These are phyloP conservation scores for Masnerella sp. DNA, from an alignment of 2,888 invertebrate genomes.

Conservation along the genomic window DNA sequence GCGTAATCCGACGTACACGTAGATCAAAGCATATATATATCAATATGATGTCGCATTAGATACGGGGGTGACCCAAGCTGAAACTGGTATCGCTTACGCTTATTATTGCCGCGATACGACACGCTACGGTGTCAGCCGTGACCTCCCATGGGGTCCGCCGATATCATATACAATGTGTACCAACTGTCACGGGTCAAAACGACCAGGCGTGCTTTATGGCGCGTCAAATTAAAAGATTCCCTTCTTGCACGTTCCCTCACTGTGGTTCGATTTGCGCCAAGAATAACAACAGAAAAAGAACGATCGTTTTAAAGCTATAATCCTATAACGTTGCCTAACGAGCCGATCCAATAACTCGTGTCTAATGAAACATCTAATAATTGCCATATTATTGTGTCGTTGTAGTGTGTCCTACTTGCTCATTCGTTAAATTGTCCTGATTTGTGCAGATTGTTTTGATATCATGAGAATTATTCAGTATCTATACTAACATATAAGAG, in stretches of 20 bases:
- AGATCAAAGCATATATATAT: conserved; percentile 62
- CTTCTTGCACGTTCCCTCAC: conserved; percentile 66
- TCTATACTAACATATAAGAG: too few relatives aligned
- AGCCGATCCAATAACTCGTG: conserved; percentile 65
- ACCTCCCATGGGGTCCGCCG: conserved; percentile 73
- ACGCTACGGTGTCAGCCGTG: conserved; percentile 75
- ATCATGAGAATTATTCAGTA: too few relatives aligned
- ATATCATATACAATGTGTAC: conserved; percentile 73
- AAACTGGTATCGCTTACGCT: conserved; percentile 76
- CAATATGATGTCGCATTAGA: conserved; percentile 71
- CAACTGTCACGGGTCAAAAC: conserved; percentile 73
- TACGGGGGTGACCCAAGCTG: conserved; percentile 62
- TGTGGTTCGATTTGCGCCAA: conserved; percentile 52
- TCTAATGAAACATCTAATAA: conserved; percentile 65
- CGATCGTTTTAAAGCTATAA: conserved; percentile 51
- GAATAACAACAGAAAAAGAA: conserved; percentile 47
- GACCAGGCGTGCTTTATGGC: conserved; percentile 76
- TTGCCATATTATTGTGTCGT: conserved; percentile 9
- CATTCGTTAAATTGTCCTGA: too few relatives aligned
- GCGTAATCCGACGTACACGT: conserved; percentile 33
- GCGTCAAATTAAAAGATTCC: conserved; percentile 78
- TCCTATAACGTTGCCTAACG: conserved; percentile 56
- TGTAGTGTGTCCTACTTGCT: conserved; percentile 15
- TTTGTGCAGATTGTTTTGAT: too few relatives aligned
- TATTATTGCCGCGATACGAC: conserved; percentile 77